Base-by-base conservation (phyloP, 92 coral and sea anemone genomes). In the Hydrozoanthus gracilis region DNA sequence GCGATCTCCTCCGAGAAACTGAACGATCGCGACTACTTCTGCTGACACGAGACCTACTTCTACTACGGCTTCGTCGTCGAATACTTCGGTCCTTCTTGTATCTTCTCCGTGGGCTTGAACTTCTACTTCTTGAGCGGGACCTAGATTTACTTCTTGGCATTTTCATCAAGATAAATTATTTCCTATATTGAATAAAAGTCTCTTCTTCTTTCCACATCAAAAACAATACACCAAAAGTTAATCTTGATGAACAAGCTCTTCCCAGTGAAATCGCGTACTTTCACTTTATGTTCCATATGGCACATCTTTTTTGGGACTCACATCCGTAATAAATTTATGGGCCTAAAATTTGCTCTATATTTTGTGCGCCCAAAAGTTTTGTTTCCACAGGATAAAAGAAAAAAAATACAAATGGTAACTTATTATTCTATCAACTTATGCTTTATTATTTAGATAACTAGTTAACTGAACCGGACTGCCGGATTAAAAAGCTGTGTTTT, bases 71-170 rank as follows among this genome's bases (percentile, higher is more conserved):
- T 51, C 92, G 93, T 77, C 91, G 92, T 27, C 99, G 95, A 82
- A 93, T 95, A 69, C 95, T 92, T 35, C 98, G 93, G 56, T 97
- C 99, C 67, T 93, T 93, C 77, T 97, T 97, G 71, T 91, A 87
- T 87, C 92, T 97, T 67, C 98, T 94, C 18, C 98, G 98, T 18
- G 99, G 99, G 58, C 97, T 93, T 49, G 93, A 76, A 61, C 99
- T 97, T 74, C 93, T 92, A 52, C 99, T 97, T 86, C 93, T 95
- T 75, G 98, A 95, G 35, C 98, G 98, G 61, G 99, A 95, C 78
- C 87, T 91, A 12, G 99, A 97, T 70, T 87, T 94, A 86, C 98
- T 95, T 87, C 92, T 94, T 4, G 99, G 98, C 98, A 93, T 91
- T 79, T 49, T 86, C 58, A 83, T 73, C 54, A 76, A 73, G 62